phyloP scores from a whole-genome alignment of 2,888 invertebrate species.

The Dryocosmus kuriphilus region DNA sequence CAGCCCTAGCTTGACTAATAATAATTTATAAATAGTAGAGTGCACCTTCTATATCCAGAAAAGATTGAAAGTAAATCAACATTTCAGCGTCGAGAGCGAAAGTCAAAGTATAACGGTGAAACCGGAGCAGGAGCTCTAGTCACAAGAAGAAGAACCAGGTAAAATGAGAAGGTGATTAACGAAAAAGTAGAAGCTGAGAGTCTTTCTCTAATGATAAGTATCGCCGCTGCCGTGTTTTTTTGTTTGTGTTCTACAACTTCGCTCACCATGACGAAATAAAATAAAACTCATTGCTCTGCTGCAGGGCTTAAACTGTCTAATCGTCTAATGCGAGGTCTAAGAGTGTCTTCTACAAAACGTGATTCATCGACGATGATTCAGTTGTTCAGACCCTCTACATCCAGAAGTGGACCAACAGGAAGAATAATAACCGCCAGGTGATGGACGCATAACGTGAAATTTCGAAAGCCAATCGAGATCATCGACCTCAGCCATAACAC shows the following conservation, averaged over 20 bases:
- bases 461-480: constrained; percentile 56
- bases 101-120: background rate
- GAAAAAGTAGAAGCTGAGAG: background rate
- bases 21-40: too few species aligned
- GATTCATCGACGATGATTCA: constrained; percentile 58
- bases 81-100: background rate
- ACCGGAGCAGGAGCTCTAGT: background rate
- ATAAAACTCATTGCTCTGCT: background rate
- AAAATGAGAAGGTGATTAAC: background rate
- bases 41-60: background rate
- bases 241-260: constrained; percentile 42
- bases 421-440: constrained; percentile 45
- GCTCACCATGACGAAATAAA: background rate
- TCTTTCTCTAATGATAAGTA: background rate
- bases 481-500: constrained; percentile 43
- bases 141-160: background rate
- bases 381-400: constrained; percentile 44
- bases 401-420: constrained; percentile 49
- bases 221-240: constrained; percentile 6
- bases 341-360: constrained; percentile 34
- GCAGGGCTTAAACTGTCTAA: background rate
- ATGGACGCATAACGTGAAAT: constrained; percentile 51
- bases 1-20: too few species aligned
- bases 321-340: background rate
- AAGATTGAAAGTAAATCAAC: background rate